Evolutionary conservation across 2,888 invertebrate genomes (phyloP).

Genomic region (Calliopum simillimum): DNA sequence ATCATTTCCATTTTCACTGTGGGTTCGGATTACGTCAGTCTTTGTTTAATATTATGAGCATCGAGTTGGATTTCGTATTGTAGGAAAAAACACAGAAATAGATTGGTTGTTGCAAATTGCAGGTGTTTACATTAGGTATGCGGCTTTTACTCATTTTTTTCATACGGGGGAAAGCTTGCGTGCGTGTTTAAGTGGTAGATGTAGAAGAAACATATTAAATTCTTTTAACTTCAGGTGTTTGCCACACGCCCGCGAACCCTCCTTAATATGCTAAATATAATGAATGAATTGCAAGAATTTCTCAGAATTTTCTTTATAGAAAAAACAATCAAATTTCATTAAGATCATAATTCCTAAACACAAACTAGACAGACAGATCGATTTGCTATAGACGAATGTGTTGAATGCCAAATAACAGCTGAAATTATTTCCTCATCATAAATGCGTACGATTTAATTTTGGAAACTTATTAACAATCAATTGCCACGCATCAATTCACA

Average conservation of each 20-base stretch:
- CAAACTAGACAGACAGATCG: not conserved
- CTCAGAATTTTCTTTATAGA: no score
- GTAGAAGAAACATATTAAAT: slow-evolving; percentile 7
- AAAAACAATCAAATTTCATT: not conserved
- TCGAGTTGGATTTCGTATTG: slow-evolving; percentile 10
- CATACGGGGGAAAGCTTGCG: not conserved
- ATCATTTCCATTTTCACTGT: slow-evolving; percentile 16
- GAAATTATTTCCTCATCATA: slow-evolving; percentile 16
- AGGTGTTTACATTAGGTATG: slow-evolving; percentile 27
- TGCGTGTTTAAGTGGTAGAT: not conserved
- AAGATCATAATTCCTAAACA: not conserved
- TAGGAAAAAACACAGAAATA: not conserved
- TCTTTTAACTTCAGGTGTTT: slow-evolving; percentile 14
- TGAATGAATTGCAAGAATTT: no score
- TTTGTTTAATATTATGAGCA: slow-evolving; percentile 4
- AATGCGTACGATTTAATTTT: not conserved
- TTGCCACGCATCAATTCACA: not conserved
- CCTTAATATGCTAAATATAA: no score
- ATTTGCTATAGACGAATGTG: not conserved
- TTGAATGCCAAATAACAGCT: slow-evolving; percentile 26
- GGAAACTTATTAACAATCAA: not conserved
- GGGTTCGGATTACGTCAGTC: slow-evolving; percentile 32
- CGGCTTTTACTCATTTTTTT: no score
- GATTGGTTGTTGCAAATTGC: slow-evolving; percentile 10
- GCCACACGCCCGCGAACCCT: no score